Evolutionary conservation across 2,113 vertebrate species (phyloP).

Genomic region (Theropithecus gelada): DNA sequence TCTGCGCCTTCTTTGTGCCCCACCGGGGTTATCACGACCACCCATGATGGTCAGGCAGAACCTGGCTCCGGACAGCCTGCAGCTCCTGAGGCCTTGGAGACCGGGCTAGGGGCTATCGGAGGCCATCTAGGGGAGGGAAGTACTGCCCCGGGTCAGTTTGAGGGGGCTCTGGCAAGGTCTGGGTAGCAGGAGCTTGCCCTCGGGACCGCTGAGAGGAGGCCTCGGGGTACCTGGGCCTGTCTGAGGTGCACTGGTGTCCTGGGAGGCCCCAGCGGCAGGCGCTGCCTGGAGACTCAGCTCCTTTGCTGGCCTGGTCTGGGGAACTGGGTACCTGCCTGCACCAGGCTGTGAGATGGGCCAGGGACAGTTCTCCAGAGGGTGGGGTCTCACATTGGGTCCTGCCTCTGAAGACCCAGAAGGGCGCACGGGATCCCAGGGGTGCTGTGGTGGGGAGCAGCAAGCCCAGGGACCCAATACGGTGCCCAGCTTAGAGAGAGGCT

Average conservation of each 20-base stretch:
- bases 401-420: background rate
- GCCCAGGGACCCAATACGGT: rapidly evolving
- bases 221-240: background rate
- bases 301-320: background rate
- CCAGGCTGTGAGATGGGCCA: background rate
- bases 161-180: background rate
- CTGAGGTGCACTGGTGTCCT: background rate
- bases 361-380: rapidly evolving
- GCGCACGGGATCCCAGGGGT: background rate
- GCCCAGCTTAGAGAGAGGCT: background rate
- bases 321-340: background rate
- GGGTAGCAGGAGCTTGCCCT: too few relatives aligned
- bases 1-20: too few relatives aligned
- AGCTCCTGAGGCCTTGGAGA: background rate
- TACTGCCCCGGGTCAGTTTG: background rate
- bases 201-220: background rate
- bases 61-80: background rate
- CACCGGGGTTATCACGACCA: rapidly evolving
- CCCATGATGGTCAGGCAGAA: background rate
- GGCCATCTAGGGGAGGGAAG: background rate
- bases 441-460: background rate
- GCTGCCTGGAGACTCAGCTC: background rate
- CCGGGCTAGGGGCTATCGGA: too few relatives aligned
- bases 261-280: background rate
- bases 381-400: background rate